These are phyloP conservation scores for Priocnemis perturbator DNA, from an alignment of 2,888 invertebrate genomes.

Conservation along the genomic window DNA sequence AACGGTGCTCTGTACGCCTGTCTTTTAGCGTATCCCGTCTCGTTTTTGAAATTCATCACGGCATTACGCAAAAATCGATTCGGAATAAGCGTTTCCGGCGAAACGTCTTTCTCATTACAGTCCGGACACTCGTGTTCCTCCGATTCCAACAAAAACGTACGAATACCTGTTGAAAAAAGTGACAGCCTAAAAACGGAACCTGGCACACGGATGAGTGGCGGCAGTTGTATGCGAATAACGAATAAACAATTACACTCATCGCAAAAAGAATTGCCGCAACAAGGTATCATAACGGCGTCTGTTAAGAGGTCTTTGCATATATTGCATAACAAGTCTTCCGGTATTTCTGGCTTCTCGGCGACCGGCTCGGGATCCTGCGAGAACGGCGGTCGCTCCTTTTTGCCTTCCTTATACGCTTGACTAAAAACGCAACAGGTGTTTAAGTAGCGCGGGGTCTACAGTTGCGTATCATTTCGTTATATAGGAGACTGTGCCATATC, in stretches of 20 bases:
- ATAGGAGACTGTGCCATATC: no score
- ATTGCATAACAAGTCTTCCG: constrained; percentile 93
- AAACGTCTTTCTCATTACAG: constrained; percentile 94
- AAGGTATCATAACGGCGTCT: constrained; percentile 98
- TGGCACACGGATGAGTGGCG: neutral
- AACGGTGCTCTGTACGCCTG: constrained; percentile 63
- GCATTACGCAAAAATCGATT: constrained; percentile 93
- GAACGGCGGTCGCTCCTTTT: constrained; percentile 83
- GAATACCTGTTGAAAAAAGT: constrained; percentile 82
- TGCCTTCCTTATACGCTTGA: constrained; percentile 87
- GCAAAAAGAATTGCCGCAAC: constrained; percentile 98
- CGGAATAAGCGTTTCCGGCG: constrained; percentile 94
- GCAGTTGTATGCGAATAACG: neutral
- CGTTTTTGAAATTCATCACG: constrained; percentile 92
- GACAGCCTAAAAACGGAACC: neutral
- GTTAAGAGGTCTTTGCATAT: constrained; percentile 94
- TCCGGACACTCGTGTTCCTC: constrained; percentile 97
- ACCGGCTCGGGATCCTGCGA: constrained; percentile 77
- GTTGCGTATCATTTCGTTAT: no score
- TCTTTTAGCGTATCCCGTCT: constrained; percentile 88
- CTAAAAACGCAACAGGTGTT: constrained; percentile 69
- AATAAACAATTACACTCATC: constrained; percentile 89
- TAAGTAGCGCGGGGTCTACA: no score
- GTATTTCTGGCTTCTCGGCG: constrained; percentile 83
- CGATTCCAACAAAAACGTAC: constrained; percentile 91